These are phyloP conservation scores for Albula goreensis DNA, from an alignment of 2,113 vertebrate genomes.

Conservation along the genomic window DNA sequence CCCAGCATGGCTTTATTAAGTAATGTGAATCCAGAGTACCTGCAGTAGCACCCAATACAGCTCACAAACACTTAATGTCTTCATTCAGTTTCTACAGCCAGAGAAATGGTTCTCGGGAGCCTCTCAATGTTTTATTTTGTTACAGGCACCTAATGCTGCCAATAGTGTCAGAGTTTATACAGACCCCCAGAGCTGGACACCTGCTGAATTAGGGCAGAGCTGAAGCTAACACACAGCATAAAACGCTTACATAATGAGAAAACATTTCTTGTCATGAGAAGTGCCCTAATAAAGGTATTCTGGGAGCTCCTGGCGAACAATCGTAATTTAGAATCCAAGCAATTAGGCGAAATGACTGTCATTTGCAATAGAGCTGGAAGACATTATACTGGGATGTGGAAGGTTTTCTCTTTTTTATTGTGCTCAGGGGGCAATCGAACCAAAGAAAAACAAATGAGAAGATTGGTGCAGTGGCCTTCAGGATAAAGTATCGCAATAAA, in stretches of 20 bases:
- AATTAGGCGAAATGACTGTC: slow-evolving; percentile 40
- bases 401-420: slow-evolving; percentile 44
- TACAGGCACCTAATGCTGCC: neutral
- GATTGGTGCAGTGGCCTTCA: slow-evolving; percentile 26
- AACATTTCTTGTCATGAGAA: neutral
- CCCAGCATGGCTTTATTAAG: neutral
- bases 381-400: slow-evolving; percentile 36
- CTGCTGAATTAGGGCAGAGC: neutral
- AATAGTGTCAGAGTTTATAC: neutral
- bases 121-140: neutral
- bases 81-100: neutral
- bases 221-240: neutral
- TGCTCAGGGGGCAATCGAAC: slow-evolving; percentile 44
- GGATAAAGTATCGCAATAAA: slow-evolving; percentile 46
- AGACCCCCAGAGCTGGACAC: neutral
- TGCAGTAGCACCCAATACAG: neutral
- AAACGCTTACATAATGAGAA: neutral
- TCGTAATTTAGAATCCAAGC: slow-evolving; percentile 37
- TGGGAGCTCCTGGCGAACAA: neutral
- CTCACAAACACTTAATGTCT: neutral
- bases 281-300: neutral
- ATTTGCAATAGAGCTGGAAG: slow-evolving; percentile 43
- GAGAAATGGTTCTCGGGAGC: neutral
- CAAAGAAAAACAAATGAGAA: slow-evolving; percentile 39
- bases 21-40: neutral